Evolutionary conservation across 1,140 invertebrate genomes (phyloP), one percentile per base, ranked within the genome.

Genomic region (Bradysia coprophila): DNA sequence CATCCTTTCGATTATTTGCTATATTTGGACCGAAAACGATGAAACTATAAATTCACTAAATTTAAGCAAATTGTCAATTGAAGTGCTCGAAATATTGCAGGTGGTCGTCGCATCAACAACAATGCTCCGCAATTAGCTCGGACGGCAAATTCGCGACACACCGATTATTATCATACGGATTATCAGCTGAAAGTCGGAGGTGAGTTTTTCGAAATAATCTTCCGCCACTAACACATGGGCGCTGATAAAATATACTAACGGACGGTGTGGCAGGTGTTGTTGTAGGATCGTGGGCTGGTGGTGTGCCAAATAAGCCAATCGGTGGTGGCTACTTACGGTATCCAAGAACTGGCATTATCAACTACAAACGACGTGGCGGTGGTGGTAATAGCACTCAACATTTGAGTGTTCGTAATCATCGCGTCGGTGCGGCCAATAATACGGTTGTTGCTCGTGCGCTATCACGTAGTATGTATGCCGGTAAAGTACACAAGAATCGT

Each of bases 171-270:
- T n/a, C n/a, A n/a, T n/a, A n/a, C n/a, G n/a, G 44, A 38, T 4
- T 45, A 45, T 40, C 44, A 45, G 31, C 28, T 45, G 13, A 45
- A 45, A 40, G 44, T 45, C 24, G 44, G 44, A 9, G 43, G 41
- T 42, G 22, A 42, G 41, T 36, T n/a, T 16, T n/a, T n/a, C n/a
- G n/a, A n/a, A n/a, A n/a, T n/a, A n/a, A 15, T 36, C n/a, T n/a
- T 38, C 28, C 28, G 28, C n/a, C 9, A 32, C 9, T 10, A 9
- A 32, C n/a, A n/a, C n/a, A n/a, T n/a, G n/a, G n/a, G n/a, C n/a
- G n/a, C n/a, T n/a, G n/a, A n/a, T 19, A 16, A 37, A 19, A 13
- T 42, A 36, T 20, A 20, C 15, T 36, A 36, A 21, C 37, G 20
- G 34, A 42, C n/a, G n/a, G n/a, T n/a, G n/a, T n/a, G n/a, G n/a